phyloP scores from a whole-genome alignment of 2,888 invertebrate genomes.

The Idaea straminata region DNA sequence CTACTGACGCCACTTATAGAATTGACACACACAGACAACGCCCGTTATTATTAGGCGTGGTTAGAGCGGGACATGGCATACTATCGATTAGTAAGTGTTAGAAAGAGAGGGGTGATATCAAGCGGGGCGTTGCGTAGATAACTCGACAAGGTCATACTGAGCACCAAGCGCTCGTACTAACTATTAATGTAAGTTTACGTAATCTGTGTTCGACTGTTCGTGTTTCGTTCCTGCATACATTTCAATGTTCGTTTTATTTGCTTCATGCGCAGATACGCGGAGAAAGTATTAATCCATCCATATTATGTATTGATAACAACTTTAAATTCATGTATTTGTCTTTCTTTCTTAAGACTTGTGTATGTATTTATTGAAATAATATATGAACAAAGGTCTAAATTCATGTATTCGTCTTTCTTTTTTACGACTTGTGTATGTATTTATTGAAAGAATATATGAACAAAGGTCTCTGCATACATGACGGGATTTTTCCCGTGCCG shows the following conservation, averaged over 20 bases:
- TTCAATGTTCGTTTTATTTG: slow-evolving; percentile 7
- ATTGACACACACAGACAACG: slow-evolving; percentile 38
- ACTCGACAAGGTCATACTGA: slow-evolving; percentile 66
- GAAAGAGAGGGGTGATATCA: slow-evolving; percentile 45
- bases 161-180: slow-evolving; percentile 17
- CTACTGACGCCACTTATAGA: neutral
- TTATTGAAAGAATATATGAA: too few species aligned
- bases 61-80: slow-evolving; percentile 45
- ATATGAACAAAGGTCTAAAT: too few species aligned
- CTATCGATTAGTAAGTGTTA: slow-evolving; percentile 49
- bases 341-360: too few species aligned
- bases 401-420: too few species aligned
- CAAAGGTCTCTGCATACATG: too few species aligned
- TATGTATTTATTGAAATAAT: too few species aligned
- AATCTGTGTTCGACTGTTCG: neutral
- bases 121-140: slow-evolving; percentile 56
- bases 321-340: neutral
- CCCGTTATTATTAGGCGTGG: slow-evolving; percentile 60
- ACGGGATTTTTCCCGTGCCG: too few species aligned
- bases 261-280: neutral
- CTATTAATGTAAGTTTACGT: slow-evolving; percentile 3
- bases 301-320: neutral
- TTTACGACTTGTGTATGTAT: too few species aligned
- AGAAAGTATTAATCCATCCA: neutral
- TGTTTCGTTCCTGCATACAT: slow-evolving; percentile 1